These are phyloP conservation scores for Loxodonta africana DNA, from an alignment of 2,113 vertebrate species.

Conservation along the genomic window DNA sequence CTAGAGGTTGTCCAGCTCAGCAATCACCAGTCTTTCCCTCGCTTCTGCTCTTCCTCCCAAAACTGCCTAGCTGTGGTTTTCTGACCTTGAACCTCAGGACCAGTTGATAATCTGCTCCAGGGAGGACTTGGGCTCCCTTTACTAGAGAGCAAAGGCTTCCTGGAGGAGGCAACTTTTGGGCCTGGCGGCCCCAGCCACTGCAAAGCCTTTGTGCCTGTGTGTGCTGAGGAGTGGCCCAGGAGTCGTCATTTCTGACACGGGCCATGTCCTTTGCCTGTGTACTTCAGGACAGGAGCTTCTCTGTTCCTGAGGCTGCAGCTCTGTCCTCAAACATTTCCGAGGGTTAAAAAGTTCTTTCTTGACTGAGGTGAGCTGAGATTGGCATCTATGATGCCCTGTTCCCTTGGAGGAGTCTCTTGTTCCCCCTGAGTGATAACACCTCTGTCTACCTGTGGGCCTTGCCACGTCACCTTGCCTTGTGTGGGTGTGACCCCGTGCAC, in stretches of 20 bases:
- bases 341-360: background rate
- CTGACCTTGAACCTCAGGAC: background rate
- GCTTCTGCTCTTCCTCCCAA: background rate
- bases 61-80: background rate
- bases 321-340: too few relatives aligned
- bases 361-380: background rate
- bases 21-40: background rate
- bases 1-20: accelerated
- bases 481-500: accelerated
- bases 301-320: background rate
- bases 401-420: background rate
- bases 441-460: background rate
- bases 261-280: accelerated
- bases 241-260: accelerated
- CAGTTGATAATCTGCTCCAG: background rate
- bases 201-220: background rate
- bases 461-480: accelerated
- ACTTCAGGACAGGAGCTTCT: background rate
- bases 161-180: background rate
- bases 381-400: background rate
- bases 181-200: too few relatives aligned
- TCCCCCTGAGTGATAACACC: background rate
- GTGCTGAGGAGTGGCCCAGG: background rate
- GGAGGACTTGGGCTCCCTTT: background rate
- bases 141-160: background rate